A percentile compares a stretch with the other conserved stretches of the same genome.
Conservation (phyloP, 1,140 invertebrate genomes). For the Asobara japonica region DNA sequence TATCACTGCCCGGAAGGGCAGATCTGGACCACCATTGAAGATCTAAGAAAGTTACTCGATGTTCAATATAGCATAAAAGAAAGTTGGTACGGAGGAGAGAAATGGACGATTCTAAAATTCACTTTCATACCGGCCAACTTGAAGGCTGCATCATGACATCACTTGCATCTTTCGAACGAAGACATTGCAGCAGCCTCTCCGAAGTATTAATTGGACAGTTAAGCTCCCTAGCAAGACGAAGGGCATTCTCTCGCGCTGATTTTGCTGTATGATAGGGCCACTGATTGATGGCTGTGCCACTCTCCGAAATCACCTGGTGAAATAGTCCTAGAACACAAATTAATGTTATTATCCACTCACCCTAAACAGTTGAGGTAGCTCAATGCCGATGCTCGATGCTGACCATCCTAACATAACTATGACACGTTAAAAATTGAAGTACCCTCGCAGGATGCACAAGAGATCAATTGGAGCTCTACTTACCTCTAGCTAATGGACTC, state of each 20-base stretch:
- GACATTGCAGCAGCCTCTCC: constrained; percentile 68
- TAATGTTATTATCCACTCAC: no score
- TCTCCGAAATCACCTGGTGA: constrained; percentile 79
- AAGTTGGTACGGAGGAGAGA: neutral
- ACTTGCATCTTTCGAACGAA: constrained; percentile 69
- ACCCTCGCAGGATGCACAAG: no score
- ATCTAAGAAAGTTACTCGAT: neutral
- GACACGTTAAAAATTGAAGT: no score
- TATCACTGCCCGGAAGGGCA: constrained; percentile 77
- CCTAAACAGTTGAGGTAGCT: no score
- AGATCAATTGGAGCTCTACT: neutral
- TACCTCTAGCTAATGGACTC: constrained; percentile 74
- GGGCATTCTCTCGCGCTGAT: constrained; percentile 71
- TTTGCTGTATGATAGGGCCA: constrained; percentile 78
- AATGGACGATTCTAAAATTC: neutral
- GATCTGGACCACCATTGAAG: constrained; percentile 77
- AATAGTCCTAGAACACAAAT: constrained; percentile 68
- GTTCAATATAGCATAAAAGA: constrained; percentile 63
- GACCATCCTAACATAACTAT: no score
- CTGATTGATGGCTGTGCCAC: constrained; percentile 79
- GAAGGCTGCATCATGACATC: constrained; percentile 65
- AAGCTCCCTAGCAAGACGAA: constrained; percentile 71
- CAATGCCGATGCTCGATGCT: no score
- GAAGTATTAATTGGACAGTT: constrained; percentile 69
- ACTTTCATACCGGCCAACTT: neutral